Evolutionary conservation across 2,113 vertebrate species (phyloP), one percentile per base, ranked within the genome.

Genomic region (Ailurus styani): DNA sequence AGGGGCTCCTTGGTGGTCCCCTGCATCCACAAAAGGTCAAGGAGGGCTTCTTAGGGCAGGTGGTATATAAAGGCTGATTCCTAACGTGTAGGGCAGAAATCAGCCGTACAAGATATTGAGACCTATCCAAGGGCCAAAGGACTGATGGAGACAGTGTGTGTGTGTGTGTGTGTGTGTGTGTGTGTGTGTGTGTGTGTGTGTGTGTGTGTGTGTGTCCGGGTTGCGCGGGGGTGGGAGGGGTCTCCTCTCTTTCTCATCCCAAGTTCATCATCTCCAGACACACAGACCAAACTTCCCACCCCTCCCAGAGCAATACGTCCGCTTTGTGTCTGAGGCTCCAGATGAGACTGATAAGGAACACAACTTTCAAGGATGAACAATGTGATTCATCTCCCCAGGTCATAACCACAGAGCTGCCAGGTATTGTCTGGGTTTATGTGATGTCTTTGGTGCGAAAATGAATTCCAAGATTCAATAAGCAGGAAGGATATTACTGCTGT

Each of bases 401-500:
- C 86, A 70, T 40, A 66, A 55, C 40, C 66, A 23, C 0, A 0
- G 77, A 77, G 42, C 87, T 18, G 20, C 79, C 55, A 78, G 11
- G 14, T 37, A 83, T 93, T 73, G 79, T 68, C 62, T 82, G 78
- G 34, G 12, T 83, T 96, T 87, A 88, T 95, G 70, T 90, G 77
- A 90, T 94, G 34, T 79, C 68, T 54, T 73, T 20, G 27, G 60
- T 21, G 45, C 7, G 23, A 89, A 94, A 90, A 97, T 95, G 89
- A 97, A 91, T 90, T 95, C 86, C n/a, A 73, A 94, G 94, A 95
- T 89, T 94, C 78, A 52, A 42, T 90, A 70, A 95, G 42, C 79
- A 93, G 75, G 40, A 95, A 90, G 90, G 82, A 95, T 82, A 93
- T 90, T 97, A 85, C 86, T 42, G 23, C 91, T 37, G 60, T 27